A percentile compares a stretch with the other conserved stretches of the same genome.
Conservation (phyloP, 92 coral and sea anemone genomes). For the Paramuricea clavata region DNA sequence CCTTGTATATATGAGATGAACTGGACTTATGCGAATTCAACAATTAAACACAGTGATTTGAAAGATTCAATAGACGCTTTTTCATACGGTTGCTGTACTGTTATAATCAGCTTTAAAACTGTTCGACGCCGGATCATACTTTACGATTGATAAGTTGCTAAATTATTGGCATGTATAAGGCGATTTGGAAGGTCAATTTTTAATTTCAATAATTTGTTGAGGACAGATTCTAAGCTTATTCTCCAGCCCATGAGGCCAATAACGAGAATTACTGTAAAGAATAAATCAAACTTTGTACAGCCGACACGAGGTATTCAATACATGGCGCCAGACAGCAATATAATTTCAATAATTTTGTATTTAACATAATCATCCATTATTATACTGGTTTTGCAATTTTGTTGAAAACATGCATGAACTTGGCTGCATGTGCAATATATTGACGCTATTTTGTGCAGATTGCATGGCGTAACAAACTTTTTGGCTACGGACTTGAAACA, state of each 20-base stretch:
- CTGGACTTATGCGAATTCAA: not conserved
- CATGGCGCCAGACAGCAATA: not conserved
- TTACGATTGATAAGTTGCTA: too few species aligned
- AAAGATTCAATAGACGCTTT: not conserved
- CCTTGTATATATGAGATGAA: not conserved
- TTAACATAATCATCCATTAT: not conserved
- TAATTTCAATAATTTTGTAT: not conserved
- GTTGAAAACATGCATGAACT: not conserved
- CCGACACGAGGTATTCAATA: not conserved
- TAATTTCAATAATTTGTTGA: too few species aligned
- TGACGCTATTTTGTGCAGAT: not conserved
- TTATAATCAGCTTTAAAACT: too few species aligned
- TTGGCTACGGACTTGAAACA: not conserved
- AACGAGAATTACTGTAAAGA: too few species aligned
- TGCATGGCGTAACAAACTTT: not conserved
- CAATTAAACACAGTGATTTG: not conserved
- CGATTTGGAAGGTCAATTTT: too few species aligned
- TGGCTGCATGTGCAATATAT: not conserved
- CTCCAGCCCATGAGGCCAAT: too few species aligned
- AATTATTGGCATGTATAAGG: too few species aligned
- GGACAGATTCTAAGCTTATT: too few species aligned
- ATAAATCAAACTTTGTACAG: not conserved
- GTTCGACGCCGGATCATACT: too few species aligned
- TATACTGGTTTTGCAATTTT: not conserved
- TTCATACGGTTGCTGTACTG: too few species aligned